These are phyloP conservation scores for Darevskia nairensis DNA, from an alignment of 2,797 vertebrate genomes.

Conservation along the genomic window DNA sequence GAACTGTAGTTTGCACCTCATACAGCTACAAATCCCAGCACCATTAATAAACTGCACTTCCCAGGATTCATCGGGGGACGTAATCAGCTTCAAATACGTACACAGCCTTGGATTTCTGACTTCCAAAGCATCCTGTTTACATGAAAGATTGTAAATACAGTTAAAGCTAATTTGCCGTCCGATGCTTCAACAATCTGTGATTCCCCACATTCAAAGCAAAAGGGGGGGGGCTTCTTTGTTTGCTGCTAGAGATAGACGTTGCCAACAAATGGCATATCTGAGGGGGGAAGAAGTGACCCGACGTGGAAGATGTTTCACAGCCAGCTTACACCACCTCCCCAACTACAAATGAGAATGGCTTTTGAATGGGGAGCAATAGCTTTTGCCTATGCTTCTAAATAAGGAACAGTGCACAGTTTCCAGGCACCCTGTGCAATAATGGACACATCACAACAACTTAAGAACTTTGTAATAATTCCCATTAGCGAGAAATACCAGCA, in stretches of 20 bases:
- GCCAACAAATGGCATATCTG: neutral
- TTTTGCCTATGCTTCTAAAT: neutral
- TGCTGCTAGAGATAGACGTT: neutral
- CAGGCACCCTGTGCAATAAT: neutral
- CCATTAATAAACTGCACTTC: no score
- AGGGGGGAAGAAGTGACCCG: neutral
- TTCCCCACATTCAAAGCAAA: no score
- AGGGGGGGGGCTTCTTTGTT: no score
- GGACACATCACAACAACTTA: neutral
- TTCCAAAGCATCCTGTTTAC: no score
- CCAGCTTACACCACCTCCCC: no score
- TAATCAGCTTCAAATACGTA: neutral
- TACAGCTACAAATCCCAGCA: no score
- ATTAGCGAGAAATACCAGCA: neutral
- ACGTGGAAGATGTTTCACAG: neutral
- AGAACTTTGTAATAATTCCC: neutral
- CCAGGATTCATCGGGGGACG: no score
- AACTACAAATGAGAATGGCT: neutral
- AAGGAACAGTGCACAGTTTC: neutral
- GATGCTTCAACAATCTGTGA: no score
- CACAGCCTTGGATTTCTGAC: no score
- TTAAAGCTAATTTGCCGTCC: no score
- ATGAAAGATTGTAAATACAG: no score
- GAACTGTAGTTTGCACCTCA: no score
- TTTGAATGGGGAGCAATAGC: neutral